These are phyloP conservation scores for Atherinosoma microstoma DNA, from an alignment of 2,797 vertebrate genomes.

Conservation along the genomic window DNA sequence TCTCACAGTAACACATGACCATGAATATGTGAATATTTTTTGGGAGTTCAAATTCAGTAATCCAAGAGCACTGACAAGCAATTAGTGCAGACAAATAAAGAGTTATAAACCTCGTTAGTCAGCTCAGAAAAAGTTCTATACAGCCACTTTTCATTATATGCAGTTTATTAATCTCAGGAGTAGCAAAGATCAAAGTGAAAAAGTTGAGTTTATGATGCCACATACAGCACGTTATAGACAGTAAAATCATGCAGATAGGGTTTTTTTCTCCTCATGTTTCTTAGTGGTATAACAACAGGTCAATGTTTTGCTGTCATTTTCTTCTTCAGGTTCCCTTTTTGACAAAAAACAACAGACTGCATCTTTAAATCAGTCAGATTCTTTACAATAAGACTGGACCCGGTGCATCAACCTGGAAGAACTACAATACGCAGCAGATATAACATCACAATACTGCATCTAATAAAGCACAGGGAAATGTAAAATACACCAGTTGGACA, in stretches of 20 bases:
- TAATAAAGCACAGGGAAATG: slow-evolving; percentile 56
- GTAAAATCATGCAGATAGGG: slow-evolving; percentile 72
- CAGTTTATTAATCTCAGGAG: slow-evolving; percentile 74
- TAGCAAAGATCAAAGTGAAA: slow-evolving; percentile 78
- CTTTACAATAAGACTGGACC: slow-evolving; percentile 26
- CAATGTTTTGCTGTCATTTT: slow-evolving; percentile 13
- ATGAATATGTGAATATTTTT: background rate
- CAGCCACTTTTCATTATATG: slow-evolving; percentile 54
- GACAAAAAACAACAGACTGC: background rate
- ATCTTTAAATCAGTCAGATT: slow-evolving; percentile 4
- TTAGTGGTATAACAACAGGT: slow-evolving; percentile 1
- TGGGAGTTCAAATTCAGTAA: background rate
- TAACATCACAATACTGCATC: slow-evolving; percentile 48
- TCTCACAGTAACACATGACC: background rate
- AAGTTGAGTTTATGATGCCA: slow-evolving; percentile 60
- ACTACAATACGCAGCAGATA: slow-evolving; percentile 55
- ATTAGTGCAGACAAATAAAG: background rate
- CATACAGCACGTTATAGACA: slow-evolving; percentile 53
- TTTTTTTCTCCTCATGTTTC: slow-evolving; percentile 16
- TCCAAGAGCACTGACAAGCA: slow-evolving; percentile 2
- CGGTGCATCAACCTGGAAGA: slow-evolving; percentile 24
- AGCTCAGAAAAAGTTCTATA: background rate
- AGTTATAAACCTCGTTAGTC: background rate
- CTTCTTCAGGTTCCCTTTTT: background rate
- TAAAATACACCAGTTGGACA: slow-evolving; percentile 60